Conservation (phyloP, 2,113 vertebrate genomes). For the Solea solea region DNA sequence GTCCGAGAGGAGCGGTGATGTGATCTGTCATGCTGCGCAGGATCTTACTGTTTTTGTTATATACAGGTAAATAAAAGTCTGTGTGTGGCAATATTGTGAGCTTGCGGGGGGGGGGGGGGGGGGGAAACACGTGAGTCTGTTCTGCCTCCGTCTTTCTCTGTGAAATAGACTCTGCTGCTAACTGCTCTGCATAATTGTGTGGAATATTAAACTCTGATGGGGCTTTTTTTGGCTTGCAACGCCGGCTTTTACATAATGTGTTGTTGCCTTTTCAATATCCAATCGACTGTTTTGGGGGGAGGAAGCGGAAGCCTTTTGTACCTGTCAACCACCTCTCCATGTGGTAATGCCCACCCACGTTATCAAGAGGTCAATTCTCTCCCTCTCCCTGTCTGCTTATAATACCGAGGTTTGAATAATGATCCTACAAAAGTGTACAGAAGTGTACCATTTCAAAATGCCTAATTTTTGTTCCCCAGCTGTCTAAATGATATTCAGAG, state of each 20-base stretch:
- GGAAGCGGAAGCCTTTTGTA: slow-evolving; percentile 57
- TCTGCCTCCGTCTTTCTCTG: neutral
- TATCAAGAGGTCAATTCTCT: slow-evolving; percentile 66
- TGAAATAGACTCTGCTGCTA: slow-evolving; percentile 12
- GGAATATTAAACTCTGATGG: slow-evolving; percentile 14
- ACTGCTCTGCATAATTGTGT: slow-evolving; percentile 27
- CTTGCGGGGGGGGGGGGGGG: neutral
- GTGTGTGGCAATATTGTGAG: slow-evolving; percentile 13
- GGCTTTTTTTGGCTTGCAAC: slow-evolving; percentile 17
- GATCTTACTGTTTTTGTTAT: slow-evolving; percentile 60
- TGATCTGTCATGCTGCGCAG: slow-evolving; percentile 1
- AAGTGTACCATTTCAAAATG: slow-evolving; percentile 65
- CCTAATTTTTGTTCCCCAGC: slow-evolving; percentile 21
- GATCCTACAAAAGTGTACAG: slow-evolving; percentile 45
- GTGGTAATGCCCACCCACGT: slow-evolving; percentile 65
- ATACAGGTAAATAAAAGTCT: slow-evolving; percentile 69
- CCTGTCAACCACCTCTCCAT: slow-evolving; percentile 63
- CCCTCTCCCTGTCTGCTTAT: slow-evolving; percentile 53
- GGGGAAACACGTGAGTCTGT: neutral
- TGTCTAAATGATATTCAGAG: slow-evolving; percentile 41
- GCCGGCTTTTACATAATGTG: slow-evolving; percentile 44
- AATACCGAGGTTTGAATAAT: slow-evolving; percentile 43
- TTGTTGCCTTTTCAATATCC: slow-evolving; percentile 44
- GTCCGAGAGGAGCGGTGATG: slow-evolving; percentile 23
- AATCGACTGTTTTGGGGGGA: slow-evolving; percentile 48